phyloP scores from a whole-genome alignment of 1,140 invertebrate species.

The Anastatus disparis region DNA sequence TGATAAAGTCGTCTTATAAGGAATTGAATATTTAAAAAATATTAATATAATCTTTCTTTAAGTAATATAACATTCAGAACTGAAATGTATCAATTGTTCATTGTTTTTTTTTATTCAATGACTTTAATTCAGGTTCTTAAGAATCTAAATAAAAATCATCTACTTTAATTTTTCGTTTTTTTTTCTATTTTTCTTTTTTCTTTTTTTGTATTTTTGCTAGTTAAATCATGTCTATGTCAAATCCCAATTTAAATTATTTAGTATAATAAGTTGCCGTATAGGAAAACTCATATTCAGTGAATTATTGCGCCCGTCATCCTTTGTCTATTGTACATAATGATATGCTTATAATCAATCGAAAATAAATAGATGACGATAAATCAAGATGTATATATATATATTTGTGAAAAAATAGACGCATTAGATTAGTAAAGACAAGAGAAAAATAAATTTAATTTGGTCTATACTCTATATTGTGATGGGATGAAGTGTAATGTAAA shows the following conservation, averaged over 20 bases:
- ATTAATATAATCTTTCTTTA: too few relatives aligned
- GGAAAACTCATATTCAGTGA: conserved; percentile 48
- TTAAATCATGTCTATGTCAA: conserved; percentile 24
- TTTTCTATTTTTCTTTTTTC: not conserved
- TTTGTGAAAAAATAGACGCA: conserved; percentile 46
- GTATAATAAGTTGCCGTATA: conserved; percentile 45
- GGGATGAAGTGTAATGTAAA: conserved; percentile 61
- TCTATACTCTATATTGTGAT: conserved; percentile 57
- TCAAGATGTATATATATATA: conserved; percentile 50
- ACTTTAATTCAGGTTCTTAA: not conserved
- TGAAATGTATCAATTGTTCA: not conserved
- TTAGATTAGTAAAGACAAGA: conserved; percentile 34
- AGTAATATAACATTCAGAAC: not conserved
- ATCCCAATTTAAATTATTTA: conserved; percentile 52
- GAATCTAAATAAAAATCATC: conserved; percentile 3
- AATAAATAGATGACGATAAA: conserved; percentile 43
- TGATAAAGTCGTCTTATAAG: too few relatives aligned
- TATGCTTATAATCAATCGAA: conserved; percentile 56
- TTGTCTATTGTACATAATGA: conserved; percentile 60
- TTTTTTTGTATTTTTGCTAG: conserved; percentile 18
- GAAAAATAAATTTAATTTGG: conserved; percentile 50
- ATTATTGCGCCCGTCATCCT: conserved; percentile 35
- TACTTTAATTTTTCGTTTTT: conserved; percentile 8
- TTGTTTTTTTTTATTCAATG: conserved; percentile 8
- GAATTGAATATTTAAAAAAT: too few relatives aligned